Percentiles rank a stretch among this genome's conserved stretches.
These are phyloP conservation scores for Meloidogyne exigua DNA, from an alignment of 1,140 invertebrate species.

Conservation along the genomic window DNA sequence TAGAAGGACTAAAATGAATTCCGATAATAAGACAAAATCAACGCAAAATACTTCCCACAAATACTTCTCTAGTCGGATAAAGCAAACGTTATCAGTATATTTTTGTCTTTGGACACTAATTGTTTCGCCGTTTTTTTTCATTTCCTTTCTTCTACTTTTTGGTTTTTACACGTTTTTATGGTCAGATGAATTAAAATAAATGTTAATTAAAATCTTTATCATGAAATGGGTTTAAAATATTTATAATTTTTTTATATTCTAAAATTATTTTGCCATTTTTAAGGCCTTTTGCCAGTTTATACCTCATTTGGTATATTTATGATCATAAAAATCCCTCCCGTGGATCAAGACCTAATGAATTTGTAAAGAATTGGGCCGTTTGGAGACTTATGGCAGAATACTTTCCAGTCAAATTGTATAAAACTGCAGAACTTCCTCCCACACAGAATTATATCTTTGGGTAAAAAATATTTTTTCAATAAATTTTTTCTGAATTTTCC, in stretches of 20 bases:
- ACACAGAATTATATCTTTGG: constrained; percentile 65
- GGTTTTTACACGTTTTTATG: constrained; percentile 15
- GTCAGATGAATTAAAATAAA: constrained; percentile 12
- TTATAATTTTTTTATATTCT: not conserved
- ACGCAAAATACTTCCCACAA: not conserved
- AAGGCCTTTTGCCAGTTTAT: constrained; percentile 17
- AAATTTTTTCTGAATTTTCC: not conserved
- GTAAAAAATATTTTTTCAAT: constrained; percentile 41
- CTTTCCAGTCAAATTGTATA: constrained; percentile 65
- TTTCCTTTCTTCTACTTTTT: constrained; percentile 16
- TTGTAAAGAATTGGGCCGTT: constrained; percentile 23
- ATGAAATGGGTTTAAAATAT: not conserved
- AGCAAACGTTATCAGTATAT: constrained; percentile 15
- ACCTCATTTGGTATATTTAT: constrained; percentile 21
- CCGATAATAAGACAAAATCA: not conserved
- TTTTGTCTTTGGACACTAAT: constrained; percentile 14
- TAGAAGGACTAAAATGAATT: too few relatives aligned
- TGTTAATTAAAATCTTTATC: not conserved
- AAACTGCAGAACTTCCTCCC: constrained; percentile 66
- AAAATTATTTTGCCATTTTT: not conserved
- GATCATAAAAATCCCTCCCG: constrained; percentile 4
- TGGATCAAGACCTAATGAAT: constrained; percentile 15
- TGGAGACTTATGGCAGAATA: constrained; percentile 62
- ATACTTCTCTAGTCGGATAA: constrained; percentile 12
- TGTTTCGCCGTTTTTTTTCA: constrained; percentile 1